These are phyloP conservation scores for Prionchulus punctatus DNA, from an alignment of 2,888 invertebrate genomes.

Conservation along the genomic window DNA sequence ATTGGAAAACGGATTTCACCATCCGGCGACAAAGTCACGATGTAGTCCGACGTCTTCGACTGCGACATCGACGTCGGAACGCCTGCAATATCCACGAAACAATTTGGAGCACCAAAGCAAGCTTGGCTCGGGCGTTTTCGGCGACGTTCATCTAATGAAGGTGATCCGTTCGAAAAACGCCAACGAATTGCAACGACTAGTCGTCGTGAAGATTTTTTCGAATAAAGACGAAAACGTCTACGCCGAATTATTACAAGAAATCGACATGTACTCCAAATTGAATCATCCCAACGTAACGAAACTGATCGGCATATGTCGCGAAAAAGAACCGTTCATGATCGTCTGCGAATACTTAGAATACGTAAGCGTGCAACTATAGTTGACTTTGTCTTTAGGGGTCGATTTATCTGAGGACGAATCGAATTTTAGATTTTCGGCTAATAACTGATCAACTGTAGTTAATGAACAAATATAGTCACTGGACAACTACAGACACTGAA, in stretches of 20 bases:
- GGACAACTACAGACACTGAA: too few relatives aligned
- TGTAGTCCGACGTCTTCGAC: background rate
- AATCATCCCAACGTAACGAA: conserved; percentile 63
- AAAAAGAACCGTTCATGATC: conserved; percentile 63
- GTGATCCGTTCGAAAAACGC: conserved; percentile 29
- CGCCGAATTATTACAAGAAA: conserved; percentile 63
- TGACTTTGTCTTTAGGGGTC: too few relatives aligned
- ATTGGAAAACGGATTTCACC: background rate
- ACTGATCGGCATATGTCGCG: conserved; percentile 57
- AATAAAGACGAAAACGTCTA: conserved; percentile 44
- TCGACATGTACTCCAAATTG: conserved; percentile 67
- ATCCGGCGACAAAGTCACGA: background rate
- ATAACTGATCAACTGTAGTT: too few relatives aligned
- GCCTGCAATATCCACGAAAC: background rate
- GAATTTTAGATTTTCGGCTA: too few relatives aligned
- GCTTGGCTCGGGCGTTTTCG: conserved; percentile 71
- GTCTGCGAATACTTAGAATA: conserved; percentile 80
- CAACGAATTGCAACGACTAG: conserved; percentile 13
- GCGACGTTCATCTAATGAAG: conserved; percentile 68
- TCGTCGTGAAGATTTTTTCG: conserved; percentile 39
- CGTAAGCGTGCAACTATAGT: too few relatives aligned
- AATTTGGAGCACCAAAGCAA: background rate
- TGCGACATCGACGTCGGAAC: background rate
- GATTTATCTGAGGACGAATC: too few relatives aligned
- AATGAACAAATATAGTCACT: too few relatives aligned